Base-by-base conservation (phyloP, 2,113 vertebrate genomes). In the Clarias magur region DNA sequence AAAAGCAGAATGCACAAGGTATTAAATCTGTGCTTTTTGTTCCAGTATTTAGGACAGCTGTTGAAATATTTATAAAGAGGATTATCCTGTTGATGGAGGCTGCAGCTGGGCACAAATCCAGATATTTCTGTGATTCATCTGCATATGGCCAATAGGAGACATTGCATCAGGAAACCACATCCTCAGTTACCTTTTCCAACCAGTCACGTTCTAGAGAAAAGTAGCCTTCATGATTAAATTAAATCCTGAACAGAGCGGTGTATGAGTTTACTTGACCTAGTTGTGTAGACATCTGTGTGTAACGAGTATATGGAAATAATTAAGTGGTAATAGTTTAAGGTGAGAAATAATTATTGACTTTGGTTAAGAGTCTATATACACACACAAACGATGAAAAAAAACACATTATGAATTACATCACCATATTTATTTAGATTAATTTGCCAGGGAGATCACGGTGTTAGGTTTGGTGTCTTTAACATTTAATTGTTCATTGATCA, bases 61-160 rank as follows among this genome's bases (percentile, higher is more conserved):
- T 94, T 92, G 87, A 80, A 56, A 80, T 79, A 94, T 91, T 93
- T 95, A 93, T 93, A 91, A 87, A 93, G 90, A 91, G 92, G 94
- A 96, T 96, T 94, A 95, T 95, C 93, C 92, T 93, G 91, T 90
- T 92, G 92, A 93, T 93, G 76, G 92, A 95, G 85, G 91, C 91
- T 90, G 90, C 95, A 93, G 95, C 95, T 94, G 95, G 94, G 91
- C 92, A 91, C 91, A 87, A 90, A 89, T 80, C 84, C 65, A 53
- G 88, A 60, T 75, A 13, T 75, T 80, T 21, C 70, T 73, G 73
- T 89, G 84, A 90, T 88, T 90, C 17, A 48, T 19, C 75, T 62
- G 67, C 11, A 85, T 88, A 88, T 81, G 80, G 3, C 94, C 93
- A 94, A 94, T 94, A 85, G 89, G 80, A 93, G 70, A 62, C 25